phyloP scores from a whole-genome alignment of 2,113 vertebrate genomes.

The Dendropsophus ebraccatus region DNA sequence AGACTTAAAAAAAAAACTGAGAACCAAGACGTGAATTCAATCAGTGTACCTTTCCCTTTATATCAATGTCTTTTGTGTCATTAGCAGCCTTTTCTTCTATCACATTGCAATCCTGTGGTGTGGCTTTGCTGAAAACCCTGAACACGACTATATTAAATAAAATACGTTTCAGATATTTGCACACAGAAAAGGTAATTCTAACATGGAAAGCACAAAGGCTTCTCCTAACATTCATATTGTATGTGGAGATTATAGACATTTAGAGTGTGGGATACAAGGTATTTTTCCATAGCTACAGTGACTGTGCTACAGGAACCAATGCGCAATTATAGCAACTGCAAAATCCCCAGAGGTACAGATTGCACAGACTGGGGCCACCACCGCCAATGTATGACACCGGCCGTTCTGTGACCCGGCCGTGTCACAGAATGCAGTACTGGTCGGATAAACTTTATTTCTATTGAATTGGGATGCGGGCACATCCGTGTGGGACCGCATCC shows the following conservation, averaged over 20 bases:
- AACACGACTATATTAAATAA: neutral
- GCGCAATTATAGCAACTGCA: neutral
- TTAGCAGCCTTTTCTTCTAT: slow-evolving; percentile 5
- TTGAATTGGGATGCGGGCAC: too few species aligned
- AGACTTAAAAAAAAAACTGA: neutral
- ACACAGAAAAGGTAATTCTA: neutral
- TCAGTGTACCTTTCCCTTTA: slow-evolving; percentile 29
- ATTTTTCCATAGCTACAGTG: neutral
- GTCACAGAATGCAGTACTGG: too few species aligned
- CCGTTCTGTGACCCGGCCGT: too few species aligned
- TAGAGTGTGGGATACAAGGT: neutral
- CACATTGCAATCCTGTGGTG: neutral
- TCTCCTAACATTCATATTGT: neutral
- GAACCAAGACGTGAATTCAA: neutral
- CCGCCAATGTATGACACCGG: too few species aligned
- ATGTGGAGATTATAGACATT: neutral
- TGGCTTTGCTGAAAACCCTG: neutral
- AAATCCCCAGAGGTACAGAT: neutral
- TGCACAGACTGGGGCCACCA: neutral
- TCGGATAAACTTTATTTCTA: too few species aligned
- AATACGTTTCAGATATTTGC: slow-evolving; percentile 1
- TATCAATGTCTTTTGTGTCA: slow-evolving; percentile 14
- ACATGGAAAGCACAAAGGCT: neutral
- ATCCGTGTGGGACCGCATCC: too few species aligned
- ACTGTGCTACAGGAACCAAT: neutral